Base-by-base conservation (phyloP, 2,888 invertebrate genomes). In the Ochlodes sylvanus region DNA sequence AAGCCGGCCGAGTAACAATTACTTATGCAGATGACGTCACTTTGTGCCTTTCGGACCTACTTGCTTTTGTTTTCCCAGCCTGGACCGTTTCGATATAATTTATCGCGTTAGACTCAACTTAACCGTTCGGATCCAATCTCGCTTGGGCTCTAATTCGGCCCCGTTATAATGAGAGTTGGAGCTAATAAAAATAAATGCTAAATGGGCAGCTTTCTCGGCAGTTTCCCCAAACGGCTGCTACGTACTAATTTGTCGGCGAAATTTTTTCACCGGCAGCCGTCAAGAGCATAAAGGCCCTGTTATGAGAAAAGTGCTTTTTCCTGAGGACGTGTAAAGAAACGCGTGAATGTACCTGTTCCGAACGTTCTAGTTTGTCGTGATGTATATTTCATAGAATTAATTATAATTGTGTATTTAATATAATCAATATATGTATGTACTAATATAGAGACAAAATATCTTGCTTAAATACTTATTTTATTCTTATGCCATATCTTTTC, bases 21-120 rank as follows among this genome's bases (percentile, higher is more conserved):
- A 83, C 79, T 83, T 82, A 83, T 83, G 84, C 79, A 81, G 81
- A 83, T 78, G 79, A 74, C 75, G 77, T 72, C 76, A 74, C 78
- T 80, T 77, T 73, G 70, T 74, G 71, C 75, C 67, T 75, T 76
- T 64, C 71, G 69, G 77, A 74, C 77, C 78, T 76, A 79, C 80
- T 80, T 77, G 73, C 79, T 76, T 77, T 76, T 79, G 72, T 76
- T 77, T 77, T 78, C 71, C 71, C 75, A 71, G 74, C 38, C 77
- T 76, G 73, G 79, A 77, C 74, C 72, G 72, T 72, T 71, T 76
- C 75, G 73, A 76, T 79, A 77, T 76, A 77, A 78, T 77, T 76
- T 76, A 71, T 69, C 73, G 71, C 67, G 73, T 75, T 75, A 75
- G 73, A 75, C 76, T 74, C 72, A 74, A 76, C 73, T 64, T 47